Percentiles rank a stretch among this genome's conserved stretches.
Evolutionary conservation across 2,797 vertebrate species (phyloP).

Genomic region (Jordanella pulchra): DNA sequence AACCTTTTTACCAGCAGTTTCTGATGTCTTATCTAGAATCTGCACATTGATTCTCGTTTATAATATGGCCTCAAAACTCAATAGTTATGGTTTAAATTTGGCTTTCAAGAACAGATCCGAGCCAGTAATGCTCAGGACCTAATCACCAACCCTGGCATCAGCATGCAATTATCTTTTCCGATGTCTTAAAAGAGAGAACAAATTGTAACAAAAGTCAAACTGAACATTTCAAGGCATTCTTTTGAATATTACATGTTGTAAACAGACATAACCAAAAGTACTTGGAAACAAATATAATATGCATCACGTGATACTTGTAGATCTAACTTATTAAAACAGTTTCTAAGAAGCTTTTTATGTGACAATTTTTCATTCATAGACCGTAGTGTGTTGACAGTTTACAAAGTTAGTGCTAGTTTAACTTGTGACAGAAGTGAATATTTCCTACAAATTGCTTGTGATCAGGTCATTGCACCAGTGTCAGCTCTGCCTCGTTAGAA

Average conservation of each 20-base stretch:
- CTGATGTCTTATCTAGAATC: not conserved
- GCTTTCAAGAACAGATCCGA: not conserved
- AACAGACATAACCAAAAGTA: constrained; percentile 1
- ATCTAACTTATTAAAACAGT: not conserved
- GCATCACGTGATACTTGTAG: not conserved
- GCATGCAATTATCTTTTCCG: not conserved
- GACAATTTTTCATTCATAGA: not conserved
- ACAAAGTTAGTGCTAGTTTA: not conserved
- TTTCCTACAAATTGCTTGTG: constrained; percentile 14
- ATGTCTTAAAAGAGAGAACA: constrained; percentile 4
- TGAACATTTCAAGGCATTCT: constrained; percentile 4
- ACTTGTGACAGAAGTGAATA: not conserved
- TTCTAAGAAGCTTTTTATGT: not conserved
- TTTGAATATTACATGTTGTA: constrained; percentile 9
- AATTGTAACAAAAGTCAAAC: constrained; percentile 1
- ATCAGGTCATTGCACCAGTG: not conserved
- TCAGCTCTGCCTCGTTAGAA: constrained; percentile 20
- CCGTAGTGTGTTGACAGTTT: not conserved
- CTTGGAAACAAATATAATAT: not conserved
- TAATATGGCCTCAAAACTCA: not conserved
- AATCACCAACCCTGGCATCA: not conserved
- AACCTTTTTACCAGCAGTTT: not conserved
- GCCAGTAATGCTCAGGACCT: not conserved
- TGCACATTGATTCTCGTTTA: not conserved
- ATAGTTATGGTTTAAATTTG: not conserved